Evolutionary conservation across 1,140 invertebrate species (phyloP), one percentile per base, ranked within the genome.

Genomic region (Brachionus paranguensis): DNA sequence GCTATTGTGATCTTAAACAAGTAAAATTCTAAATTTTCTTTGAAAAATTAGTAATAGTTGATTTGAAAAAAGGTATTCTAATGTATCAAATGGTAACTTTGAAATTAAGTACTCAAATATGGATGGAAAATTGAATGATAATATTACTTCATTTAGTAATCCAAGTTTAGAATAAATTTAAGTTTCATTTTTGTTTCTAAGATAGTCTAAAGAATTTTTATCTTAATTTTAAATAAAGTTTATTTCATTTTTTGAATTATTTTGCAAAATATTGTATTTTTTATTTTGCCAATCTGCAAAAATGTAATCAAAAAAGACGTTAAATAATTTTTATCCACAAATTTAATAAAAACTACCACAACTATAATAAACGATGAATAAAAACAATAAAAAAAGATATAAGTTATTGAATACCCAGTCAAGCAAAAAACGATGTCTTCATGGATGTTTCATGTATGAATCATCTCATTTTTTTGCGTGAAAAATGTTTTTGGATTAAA

Each of bases 211-310:
- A 41, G n/a, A 45, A 10, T 74, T 45, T 45, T 74, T 43, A 5
- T 43, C 41, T 45, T 74, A 20, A 41, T 45, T 41, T 12, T 37
- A 11, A 33, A 70, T 70, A 37, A 70, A 70, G 53, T 55, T 55
- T 55, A 17, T 14, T 50, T 50, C 5, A 14, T 4, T 50, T 50
- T 14, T 14, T 50, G 0, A 50, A 50, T 12, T 50, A 50, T 50
- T 50, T 50, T 1, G 85, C 90, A 11, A 83, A 88, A 37, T 37
- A 37, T 6, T 2, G 2, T 7, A 37, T 37, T 37, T 37, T 37
- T 37, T 0, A 33, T 37, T 37, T 7, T 37, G 4, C 33, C 27
- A 6, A 37, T 37, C 5, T 37, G 4, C 5, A 37, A 37, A 37
- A 37, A 33, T 33, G 1, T 33, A 55, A 24, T 24, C 24, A 24